Evolutionary conservation across 2,888 invertebrate genomes (phyloP).

Genomic region (Habrosyne pyritoides): DNA sequence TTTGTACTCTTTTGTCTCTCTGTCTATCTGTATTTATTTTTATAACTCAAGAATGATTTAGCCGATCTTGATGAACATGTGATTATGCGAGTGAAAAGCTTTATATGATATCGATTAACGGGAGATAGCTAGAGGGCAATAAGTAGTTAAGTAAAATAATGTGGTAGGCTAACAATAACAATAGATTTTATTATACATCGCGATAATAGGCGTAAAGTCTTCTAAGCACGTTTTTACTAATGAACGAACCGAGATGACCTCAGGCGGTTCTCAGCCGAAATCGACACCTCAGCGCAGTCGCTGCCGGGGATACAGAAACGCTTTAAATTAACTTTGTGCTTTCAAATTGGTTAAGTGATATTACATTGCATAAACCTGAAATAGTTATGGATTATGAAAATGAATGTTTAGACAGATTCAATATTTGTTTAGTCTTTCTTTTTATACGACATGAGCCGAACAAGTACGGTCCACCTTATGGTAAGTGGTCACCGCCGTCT

Average conservation of each 20-base stretch:
- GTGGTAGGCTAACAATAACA: constrained; percentile 15
- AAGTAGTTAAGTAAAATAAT: no score
- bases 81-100: no score
- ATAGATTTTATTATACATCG: constrained; percentile 24
- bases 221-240: constrained; percentile 55
- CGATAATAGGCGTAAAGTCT: constrained; percentile 42
- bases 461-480: no score
- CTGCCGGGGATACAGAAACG: constrained; percentile 48
- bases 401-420: neutral
- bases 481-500: no score
- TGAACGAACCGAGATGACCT: constrained; percentile 47
- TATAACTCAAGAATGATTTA: no score
- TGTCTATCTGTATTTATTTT: no score
- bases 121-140: no score
- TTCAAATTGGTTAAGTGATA: constrained; percentile 11
- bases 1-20: no score
- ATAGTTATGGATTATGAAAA: neutral
- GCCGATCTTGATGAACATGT: no score
- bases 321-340: constrained; percentile 44
- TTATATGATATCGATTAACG: no score
- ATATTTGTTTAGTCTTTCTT: no score
- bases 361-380: neutral
- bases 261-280: constrained; percentile 67
- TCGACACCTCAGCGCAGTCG: constrained; percentile 50
- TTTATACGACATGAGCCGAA: no score